Conservation (phyloP, 2,797 vertebrate genomes). For the Pseudopleuronectes americanus region DNA sequence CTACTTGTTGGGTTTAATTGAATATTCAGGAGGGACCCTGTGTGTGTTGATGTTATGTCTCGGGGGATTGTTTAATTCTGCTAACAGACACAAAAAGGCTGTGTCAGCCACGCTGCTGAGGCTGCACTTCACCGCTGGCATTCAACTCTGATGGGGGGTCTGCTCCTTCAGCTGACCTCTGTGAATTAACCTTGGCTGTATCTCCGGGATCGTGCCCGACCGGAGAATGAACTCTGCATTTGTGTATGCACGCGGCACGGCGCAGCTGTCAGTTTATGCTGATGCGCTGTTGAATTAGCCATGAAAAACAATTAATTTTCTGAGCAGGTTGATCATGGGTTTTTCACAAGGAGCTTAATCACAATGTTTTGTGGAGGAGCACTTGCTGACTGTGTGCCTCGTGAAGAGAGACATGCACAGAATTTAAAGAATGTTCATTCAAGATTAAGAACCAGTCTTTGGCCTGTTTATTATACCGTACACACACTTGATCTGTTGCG, state of each 20-base stretch:
- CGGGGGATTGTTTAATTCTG: slow-evolving; percentile 79
- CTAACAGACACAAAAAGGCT: slow-evolving; percentile 75
- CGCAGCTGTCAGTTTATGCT: slow-evolving; percentile 78
- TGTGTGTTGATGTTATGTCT: slow-evolving; percentile 77
- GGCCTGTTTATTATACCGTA: slow-evolving; percentile 45
- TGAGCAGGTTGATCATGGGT: slow-evolving; percentile 71
- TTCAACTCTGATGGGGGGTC: slow-evolving; percentile 65
- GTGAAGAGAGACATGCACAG: slow-evolving; percentile 51
- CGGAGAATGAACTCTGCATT: slow-evolving; percentile 65
- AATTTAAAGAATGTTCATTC: slow-evolving; percentile 59
- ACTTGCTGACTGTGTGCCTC: slow-evolving; percentile 69
- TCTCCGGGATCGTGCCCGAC: slow-evolving; percentile 59
- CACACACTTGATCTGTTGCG: slow-evolving; percentile 39
- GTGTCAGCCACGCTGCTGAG: slow-evolving; percentile 76
- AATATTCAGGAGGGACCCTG: slow-evolving; percentile 76
- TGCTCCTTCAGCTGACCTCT: slow-evolving; percentile 76
- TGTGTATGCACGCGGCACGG: slow-evolving; percentile 66
- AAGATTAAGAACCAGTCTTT: slow-evolving; percentile 50
- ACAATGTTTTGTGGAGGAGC: slow-evolving; percentile 64
- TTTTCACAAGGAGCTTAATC: slow-evolving; percentile 72
- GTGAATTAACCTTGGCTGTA: slow-evolving; percentile 61
- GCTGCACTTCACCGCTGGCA: slow-evolving; percentile 70
- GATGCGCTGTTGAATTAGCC: slow-evolving; percentile 75
- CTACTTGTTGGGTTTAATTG: slow-evolving; percentile 52
- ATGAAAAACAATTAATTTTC: slow-evolving; percentile 79